Base-by-base conservation (phyloP, 2,113 vertebrate genomes). In the Labeo catla region DNA sequence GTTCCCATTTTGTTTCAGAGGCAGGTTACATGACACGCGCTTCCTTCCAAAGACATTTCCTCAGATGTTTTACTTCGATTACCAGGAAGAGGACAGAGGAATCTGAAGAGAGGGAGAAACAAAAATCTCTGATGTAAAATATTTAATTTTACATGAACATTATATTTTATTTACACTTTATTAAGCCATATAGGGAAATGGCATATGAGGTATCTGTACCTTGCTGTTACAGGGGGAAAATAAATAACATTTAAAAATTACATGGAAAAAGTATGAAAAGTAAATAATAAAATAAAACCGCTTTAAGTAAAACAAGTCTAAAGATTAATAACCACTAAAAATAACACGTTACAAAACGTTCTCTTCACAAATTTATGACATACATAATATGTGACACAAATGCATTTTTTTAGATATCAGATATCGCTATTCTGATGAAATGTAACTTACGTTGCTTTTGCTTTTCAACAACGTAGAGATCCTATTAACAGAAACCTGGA, bases 1-100 rank as follows among this genome's bases (percentile, higher is more conserved):
- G 86, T 82, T 78, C 21, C 78, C 52, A 85, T 89, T 89, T 86
- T 89, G 78, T 87, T 89, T 82, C 77, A 85, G 43, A 65, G 50
- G 77, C 12, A 45, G 36, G 54, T 78, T 74, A 68, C 16, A 74
- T 15, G n/a, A 49, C n/a, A 87, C 61, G 78, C 19, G 43, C 78
- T 87, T 87, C 82, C 78, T 87, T 85, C 77, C 45, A 86, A 34
- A 76, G 19, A 66, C 47, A 77, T 16, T 50, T 73, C 15, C 16
- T 70, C 36, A 57, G 21, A 12, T 76, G 16, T 7, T 68, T 45
- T 76, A 3, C 11, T 47, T 28, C 2, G n/a, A 85, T 72, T 86
- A 85, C 52, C 72, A 83, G 39, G 81, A 84, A 87, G 45, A 86
- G 47, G 54, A 54, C 52, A 8, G 34, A 50, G 76, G 21, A 63